Base-by-base conservation (phyloP, 1,140 invertebrate genomes). In the Magallana ariakensis region DNA sequence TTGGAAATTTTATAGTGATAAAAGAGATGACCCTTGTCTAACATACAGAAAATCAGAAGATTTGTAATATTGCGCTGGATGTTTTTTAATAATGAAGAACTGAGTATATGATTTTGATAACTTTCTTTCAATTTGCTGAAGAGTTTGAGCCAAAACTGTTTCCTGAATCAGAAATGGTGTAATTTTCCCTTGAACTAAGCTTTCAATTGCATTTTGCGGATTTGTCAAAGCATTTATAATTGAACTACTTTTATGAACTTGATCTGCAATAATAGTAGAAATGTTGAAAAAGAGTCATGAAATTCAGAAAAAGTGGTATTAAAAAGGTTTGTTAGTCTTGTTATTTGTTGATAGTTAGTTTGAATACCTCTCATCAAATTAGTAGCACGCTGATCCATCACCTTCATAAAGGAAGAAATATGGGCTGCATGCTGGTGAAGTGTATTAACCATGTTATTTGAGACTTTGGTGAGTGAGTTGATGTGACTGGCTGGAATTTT, bases 1-100 rank as follows among this genome's bases (percentile, higher is more conserved):
- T 80, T 33, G 84, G 87, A 85, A 88, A 88, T 57, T 75, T 62
- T 10, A 88, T 22, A 11, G 87, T 83, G 19, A 88, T 15, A 75
- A 83, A 88, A 88, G n/a, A 0, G 6, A 81, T 8, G 57, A 62
- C n/a, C 80, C 8, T 70, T 87, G 75, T 54, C 87, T 56, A 58
- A 83, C 80, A 70, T 80, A 87, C 9, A 87, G 53, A 82, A 87
- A 85, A 16, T 85, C 66, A 55, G 87, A 54, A 0, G 80, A 56
- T n/a, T 54, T 85, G 55, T 87, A 87, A 55, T 82, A 82, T 13
- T 87, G 80, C 15, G 56, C 55, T 53, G 75, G 80, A 66, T 60
- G 62, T 56, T 58, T 80, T 8, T 81, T 13, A 26, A 60, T 82
- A 26, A 87, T n/a, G 54, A 81, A 62, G 66, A 87, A 87, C 26